A percentile compares a stretch with the other conserved stretches of the same genome.
Conservation (phyloP, 2,888 invertebrate species). For the Galerucella pusilla region DNA sequence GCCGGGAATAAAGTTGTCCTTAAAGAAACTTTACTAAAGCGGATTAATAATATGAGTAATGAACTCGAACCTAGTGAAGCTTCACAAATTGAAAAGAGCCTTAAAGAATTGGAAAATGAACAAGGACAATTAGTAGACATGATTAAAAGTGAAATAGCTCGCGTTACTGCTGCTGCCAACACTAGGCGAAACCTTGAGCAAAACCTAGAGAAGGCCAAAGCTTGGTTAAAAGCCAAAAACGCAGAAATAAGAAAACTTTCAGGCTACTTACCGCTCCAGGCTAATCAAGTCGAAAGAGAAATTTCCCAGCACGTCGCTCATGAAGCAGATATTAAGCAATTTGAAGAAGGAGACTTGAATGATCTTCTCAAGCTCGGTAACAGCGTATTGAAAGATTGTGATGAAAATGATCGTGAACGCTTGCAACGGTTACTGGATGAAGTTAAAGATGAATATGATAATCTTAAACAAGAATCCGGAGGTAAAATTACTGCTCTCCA, state of each 20-base stretch:
- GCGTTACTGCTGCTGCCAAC: slow-evolving; percentile 76
- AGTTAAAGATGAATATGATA: slow-evolving; percentile 77
- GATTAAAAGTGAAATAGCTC: slow-evolving; percentile 79
- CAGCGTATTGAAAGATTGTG: slow-evolving; percentile 83
- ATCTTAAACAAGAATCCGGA: slow-evolving; percentile 77
- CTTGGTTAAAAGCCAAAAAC: slow-evolving; percentile 83
- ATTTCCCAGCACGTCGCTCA: slow-evolving; percentile 80
- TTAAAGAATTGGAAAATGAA: slow-evolving; percentile 78
- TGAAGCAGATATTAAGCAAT: slow-evolving; percentile 80
- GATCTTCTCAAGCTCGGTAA: slow-evolving; percentile 82
- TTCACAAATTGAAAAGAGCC: slow-evolving; percentile 78
- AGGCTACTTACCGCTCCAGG: slow-evolving; percentile 82
- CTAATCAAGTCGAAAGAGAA: slow-evolving; percentile 85
- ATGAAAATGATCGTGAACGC: slow-evolving; percentile 74
- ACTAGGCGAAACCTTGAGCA: slow-evolving; percentile 81
- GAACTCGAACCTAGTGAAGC: slow-evolving; percentile 89
- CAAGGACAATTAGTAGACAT: slow-evolving; percentile 79
- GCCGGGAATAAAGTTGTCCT: slow-evolving; percentile 85
- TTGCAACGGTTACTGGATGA: slow-evolving; percentile 76
- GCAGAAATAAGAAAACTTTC: slow-evolving; percentile 81
- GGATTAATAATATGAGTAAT: slow-evolving; percentile 84
- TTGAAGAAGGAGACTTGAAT: slow-evolving; percentile 78
- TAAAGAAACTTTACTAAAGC: slow-evolving; percentile 84
- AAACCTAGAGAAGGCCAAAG: slow-evolving; percentile 81
- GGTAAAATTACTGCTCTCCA: slow-evolving; percentile 78